Evolutionary conservation across 2,113 vertebrate species (phyloP).

Genomic region (Plecturocebus donacophilus): DNA sequence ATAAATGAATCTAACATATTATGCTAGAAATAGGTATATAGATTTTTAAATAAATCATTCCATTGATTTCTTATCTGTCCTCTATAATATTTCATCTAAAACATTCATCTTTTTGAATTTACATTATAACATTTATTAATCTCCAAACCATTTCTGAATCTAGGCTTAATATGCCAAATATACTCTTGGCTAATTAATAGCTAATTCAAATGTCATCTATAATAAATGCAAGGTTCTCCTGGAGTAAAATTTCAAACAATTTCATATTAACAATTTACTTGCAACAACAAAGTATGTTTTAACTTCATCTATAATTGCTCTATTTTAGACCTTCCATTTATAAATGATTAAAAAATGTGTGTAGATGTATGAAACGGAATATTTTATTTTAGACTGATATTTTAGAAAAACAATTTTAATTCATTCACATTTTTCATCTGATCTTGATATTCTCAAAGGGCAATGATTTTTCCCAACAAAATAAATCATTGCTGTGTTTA

Average conservation of each 20-base stretch:
- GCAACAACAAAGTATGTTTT: neutral
- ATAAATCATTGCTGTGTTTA: neutral
- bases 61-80: neutral
- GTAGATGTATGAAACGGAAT: neutral
- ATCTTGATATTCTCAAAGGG: neutral
- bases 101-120: constrained; percentile 12
- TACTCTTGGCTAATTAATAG: constrained; percentile 2
- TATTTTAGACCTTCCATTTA: constrained; percentile 1
- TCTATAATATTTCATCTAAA: neutral
- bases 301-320: neutral
- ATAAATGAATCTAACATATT: neutral
- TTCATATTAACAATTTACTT: neutral
- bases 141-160: neutral
- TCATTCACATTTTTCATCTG: neutral
- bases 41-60: neutral
- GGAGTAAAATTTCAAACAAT: neutral
- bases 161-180: neutral
- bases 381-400: neutral
- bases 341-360: neutral
- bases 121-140: neutral
- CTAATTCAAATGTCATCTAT: neutral
- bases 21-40: neutral
- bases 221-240: neutral
- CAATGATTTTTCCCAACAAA: neutral
- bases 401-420: neutral